Base-by-base conservation (phyloP, 2,888 invertebrate genomes). In the Argyresthia goedartella region DNA sequence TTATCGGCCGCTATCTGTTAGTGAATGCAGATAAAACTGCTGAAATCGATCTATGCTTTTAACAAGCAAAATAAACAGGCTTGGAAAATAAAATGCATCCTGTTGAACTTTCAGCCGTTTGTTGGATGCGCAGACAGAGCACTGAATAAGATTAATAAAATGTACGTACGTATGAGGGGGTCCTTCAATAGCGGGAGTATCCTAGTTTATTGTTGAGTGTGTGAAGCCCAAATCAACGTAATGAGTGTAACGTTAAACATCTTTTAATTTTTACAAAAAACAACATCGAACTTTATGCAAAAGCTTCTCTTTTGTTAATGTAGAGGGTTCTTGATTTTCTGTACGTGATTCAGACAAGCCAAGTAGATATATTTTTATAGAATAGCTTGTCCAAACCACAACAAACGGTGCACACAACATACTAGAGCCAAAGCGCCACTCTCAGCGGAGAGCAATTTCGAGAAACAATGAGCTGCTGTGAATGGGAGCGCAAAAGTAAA, bases 381-480 rank as follows among this genome's bases (percentile, higher is more conserved):
- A 44, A 52, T 36, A 39, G 51, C 39, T 36, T 46, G 51, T 52
- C 44, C 35, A 25, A 39, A 46, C 33, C 35, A 52, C 51, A 52
- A 52, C 36, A 46, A 39, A 49, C 46, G 49, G 36, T 63, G 67
- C 71, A 73, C 64, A 66, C 63, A 62, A 64, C 65, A 69, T 66
- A 68, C 71, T 67, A 71, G 65, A 73, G 58, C 70, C 64, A 67
- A 76, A 75, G 73, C 73, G 71, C 73, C 73, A 74, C 80, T 75
- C 74, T 72, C 72, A 64, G 67, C 74, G 71, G 70, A 73, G 76
- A 79, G 81, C 81, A 82, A 81, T 84, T 82, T 79, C 74, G 69
- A 77, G 80, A 77, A 82, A 82, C 81, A 82, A 84, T 82, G 76
- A 77, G 72, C 34, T 10, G 75, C 72, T 69, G 74, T 81, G 80